These are phyloP conservation scores for Magallana angulata DNA, from an alignment of 1,140 invertebrate species.

Conservation along the genomic window DNA sequence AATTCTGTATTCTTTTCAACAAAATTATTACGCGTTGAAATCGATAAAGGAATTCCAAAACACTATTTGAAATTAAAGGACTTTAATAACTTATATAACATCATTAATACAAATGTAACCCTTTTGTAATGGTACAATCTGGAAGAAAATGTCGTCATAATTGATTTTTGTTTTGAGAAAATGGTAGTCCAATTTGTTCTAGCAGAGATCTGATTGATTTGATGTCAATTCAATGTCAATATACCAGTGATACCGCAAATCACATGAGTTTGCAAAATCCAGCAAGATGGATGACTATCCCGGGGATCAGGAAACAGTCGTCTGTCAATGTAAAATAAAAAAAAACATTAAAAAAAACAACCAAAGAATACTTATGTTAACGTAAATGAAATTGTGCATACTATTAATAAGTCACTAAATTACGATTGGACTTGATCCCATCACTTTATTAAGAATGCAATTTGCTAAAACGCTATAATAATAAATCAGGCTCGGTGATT, in stretches of 20 bases:
- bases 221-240: slow-evolving; percentile 11
- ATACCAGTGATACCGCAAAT: slow-evolving; percentile 6
- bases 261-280: slow-evolving; percentile 28
- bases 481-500: background rate
- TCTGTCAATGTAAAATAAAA: background rate
- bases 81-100: too few relatives aligned
- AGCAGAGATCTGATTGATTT: background rate
- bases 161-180: too few relatives aligned
- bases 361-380: background rate
- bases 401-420: slow-evolving; percentile 5
- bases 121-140: too few relatives aligned
- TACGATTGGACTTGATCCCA: background rate
- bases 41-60: too few relatives aligned
- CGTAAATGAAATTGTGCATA: background rate
- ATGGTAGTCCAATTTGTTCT: too few relatives aligned
- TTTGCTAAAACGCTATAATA: background rate
- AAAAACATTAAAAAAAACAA: background rate
- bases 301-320: background rate
- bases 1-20: too few relatives aligned
- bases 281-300: slow-evolving; percentile 10
- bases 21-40: too few relatives aligned
- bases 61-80: too few relatives aligned
- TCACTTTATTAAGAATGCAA: background rate
- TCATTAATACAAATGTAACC: too few relatives aligned
- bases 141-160: too few relatives aligned